Percentiles rank a stretch among this genome's conserved stretches.
phyloP scores from a whole-genome alignment of 2,797 vertebrate species.

The Rhinophrynus dorsalis region DNA sequence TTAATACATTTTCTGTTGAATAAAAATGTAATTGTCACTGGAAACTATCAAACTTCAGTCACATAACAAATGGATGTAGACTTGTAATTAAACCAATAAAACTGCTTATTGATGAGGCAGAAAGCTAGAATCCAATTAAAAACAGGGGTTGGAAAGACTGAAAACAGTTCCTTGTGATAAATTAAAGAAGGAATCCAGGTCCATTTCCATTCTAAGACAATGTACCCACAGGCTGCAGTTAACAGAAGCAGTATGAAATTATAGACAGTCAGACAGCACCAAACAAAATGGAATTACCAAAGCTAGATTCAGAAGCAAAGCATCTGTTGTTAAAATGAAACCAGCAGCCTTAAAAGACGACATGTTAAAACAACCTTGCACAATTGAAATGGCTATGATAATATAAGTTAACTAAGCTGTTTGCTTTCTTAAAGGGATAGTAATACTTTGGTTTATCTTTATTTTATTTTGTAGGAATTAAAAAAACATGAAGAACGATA shows the following conservation, averaged over 20 bases:
- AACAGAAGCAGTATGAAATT: not conserved
- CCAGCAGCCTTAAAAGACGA: no score
- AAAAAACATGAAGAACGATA: no score
- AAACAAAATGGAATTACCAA: no score
- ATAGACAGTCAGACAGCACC: no score
- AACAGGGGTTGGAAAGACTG: slow-evolving; percentile 12
- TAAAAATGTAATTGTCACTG: slow-evolving; percentile 68
- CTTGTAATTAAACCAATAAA: slow-evolving; percentile 70
- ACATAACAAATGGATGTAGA: slow-evolving; percentile 67
- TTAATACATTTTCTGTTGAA: slow-evolving; percentile 63
- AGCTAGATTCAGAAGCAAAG: no score
- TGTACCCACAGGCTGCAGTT: slow-evolving; percentile 6
- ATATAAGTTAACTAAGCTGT: no score
- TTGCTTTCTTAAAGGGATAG: no score
- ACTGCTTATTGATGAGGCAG: slow-evolving; percentile 57
- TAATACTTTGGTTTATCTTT: no score
- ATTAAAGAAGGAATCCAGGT: slow-evolving; percentile 27
- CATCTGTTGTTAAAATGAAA: no score
- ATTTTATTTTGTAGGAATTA: no score
- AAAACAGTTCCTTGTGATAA: slow-evolving; percentile 3
- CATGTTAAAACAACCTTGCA: no score
- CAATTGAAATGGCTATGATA: no score
- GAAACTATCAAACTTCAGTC: slow-evolving; percentile 62
- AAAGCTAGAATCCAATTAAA: slow-evolving; percentile 67
- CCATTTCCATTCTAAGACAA: not conserved